Evolutionary conservation across 1,140 invertebrate genomes (phyloP).

Genomic region (Zaprionus africanus): DNA sequence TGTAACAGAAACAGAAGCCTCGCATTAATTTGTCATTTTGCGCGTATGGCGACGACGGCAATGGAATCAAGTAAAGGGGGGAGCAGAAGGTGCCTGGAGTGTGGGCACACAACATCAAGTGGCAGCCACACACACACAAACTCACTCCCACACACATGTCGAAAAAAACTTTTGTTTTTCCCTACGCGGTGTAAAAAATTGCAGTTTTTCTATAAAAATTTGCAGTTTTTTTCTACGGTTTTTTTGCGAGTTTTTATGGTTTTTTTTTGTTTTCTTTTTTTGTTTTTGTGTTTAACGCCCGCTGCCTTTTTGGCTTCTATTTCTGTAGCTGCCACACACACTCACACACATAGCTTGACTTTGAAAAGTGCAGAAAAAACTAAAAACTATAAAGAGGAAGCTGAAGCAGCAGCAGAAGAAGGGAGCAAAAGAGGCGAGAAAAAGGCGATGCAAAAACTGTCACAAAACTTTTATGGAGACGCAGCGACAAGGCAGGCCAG

Average conservation of each 20-base stretch:
- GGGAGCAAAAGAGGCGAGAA: slow-evolving; percentile 38
- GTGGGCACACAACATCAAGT: slow-evolving; percentile 60
- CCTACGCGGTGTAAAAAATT: slow-evolving; percentile 57
- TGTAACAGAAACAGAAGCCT: slow-evolving; percentile 30
- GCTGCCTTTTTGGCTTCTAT: slow-evolving; percentile 41
- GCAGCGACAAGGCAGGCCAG: slow-evolving; percentile 12
- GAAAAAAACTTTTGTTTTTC: slow-evolving; percentile 66
- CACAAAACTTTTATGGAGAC: slow-evolving; percentile 76
- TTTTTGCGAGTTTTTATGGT: slow-evolving; percentile 17
- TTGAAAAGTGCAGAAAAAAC: slow-evolving; percentile 51
- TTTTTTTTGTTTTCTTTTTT: slow-evolving; percentile 23
- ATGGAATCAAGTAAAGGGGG: background rate
- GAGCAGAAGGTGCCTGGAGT: background rate
- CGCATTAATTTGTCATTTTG: slow-evolving; percentile 79
- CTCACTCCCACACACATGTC: slow-evolving; percentile 4
- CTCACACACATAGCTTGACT: slow-evolving; percentile 26
- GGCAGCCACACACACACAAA: slow-evolving; percentile 53
- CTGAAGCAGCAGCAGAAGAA: background rate
- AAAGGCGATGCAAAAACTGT: slow-evolving; percentile 57
- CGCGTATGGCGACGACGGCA: slow-evolving; percentile 61
- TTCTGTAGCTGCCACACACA: slow-evolving; percentile 35
- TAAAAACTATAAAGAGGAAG: slow-evolving; percentile 26
- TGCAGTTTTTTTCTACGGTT: slow-evolving; percentile 5
- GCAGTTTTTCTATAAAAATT: slow-evolving; percentile 61
- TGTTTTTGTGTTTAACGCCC: slow-evolving; percentile 14